Evolutionary conservation across 2,113 vertebrate species (phyloP).

Genomic region (Otolemur garnettii): DNA sequence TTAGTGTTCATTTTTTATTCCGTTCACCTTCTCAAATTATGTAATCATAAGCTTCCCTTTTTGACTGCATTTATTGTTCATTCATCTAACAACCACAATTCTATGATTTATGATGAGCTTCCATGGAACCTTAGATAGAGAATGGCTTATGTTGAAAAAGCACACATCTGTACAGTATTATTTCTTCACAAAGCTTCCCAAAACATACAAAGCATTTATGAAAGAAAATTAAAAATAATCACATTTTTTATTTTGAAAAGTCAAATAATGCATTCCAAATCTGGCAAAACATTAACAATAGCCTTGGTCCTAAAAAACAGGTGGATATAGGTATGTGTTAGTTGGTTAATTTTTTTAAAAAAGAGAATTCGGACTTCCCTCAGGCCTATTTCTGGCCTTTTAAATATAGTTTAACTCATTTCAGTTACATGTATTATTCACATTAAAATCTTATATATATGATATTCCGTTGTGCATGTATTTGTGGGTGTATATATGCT

Average conservation of each 20-base stretch:
- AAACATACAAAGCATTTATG: not conserved
- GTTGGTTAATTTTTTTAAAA: not conserved
- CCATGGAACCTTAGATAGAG: not conserved
- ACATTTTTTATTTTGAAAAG: not conserved
- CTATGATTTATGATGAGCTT: slow-evolving; percentile 43
- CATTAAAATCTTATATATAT: not conserved
- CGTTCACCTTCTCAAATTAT: slow-evolving; percentile 25
- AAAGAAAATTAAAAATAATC: not conserved
- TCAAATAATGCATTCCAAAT: not conserved
- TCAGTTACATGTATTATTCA: not conserved
- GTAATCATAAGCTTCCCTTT: not conserved
- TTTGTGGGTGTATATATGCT: not conserved
- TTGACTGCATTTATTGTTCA: not conserved
- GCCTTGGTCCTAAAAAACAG: not conserved
- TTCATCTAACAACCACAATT: not conserved
- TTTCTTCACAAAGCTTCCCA: not conserved
- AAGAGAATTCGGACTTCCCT: not conserved
- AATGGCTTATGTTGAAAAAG: not conserved
- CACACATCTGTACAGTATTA: not conserved
- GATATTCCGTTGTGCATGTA: not conserved
- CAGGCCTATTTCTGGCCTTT: not conserved
- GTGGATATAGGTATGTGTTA: not conserved
- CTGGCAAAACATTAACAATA: not conserved
- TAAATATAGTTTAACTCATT: not conserved
- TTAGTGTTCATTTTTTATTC: slow-evolving; percentile 8